A percentile compares a stretch with the other conserved stretches of the same genome.
These are phyloP conservation scores for Archegozetes longisetosus DNA, from an alignment of 1,140 invertebrate species.

Conservation along the genomic window DNA sequence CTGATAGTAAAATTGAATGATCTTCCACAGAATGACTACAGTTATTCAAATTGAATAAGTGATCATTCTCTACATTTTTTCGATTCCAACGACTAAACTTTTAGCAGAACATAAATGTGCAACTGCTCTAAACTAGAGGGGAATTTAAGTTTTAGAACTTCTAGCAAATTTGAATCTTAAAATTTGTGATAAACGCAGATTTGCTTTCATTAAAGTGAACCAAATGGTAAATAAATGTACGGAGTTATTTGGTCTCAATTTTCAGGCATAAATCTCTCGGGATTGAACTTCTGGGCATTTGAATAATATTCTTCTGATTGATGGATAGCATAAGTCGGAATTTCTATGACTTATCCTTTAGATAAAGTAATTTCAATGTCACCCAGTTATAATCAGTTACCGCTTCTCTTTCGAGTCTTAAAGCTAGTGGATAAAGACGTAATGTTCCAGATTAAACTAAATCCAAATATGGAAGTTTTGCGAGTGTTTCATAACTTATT, in stretches of 20 bases:
- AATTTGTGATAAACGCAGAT: no score
- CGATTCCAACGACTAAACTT: no score
- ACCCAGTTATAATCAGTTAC: constrained; percentile 8
- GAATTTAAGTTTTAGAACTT: no score
- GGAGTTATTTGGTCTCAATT: neutral
- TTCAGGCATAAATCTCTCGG: neutral
- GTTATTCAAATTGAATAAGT: no score
- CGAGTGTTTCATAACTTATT: neutral
- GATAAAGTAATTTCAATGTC: constrained; percentile 19
- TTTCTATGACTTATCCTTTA: constrained; percentile 17
- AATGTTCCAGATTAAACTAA: constrained; percentile 29
- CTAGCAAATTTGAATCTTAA: no score
- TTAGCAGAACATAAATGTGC: no score
- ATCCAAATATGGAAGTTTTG: constrained; percentile 24
- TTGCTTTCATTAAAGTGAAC: no score
- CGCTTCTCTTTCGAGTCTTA: neutral
- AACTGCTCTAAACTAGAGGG: no score
- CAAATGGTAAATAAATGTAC: neutral
- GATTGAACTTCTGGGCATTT: constrained; percentile 22
- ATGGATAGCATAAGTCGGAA: constrained; percentile 22
- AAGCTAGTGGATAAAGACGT: constrained; percentile 25
- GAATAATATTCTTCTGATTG: constrained; percentile 19
- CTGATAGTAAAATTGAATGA: no score
- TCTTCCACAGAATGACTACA: no score
- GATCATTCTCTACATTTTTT: no score